Base-by-base conservation (phyloP, 2,113 vertebrate species). In the Actinemys pallida region DNA sequence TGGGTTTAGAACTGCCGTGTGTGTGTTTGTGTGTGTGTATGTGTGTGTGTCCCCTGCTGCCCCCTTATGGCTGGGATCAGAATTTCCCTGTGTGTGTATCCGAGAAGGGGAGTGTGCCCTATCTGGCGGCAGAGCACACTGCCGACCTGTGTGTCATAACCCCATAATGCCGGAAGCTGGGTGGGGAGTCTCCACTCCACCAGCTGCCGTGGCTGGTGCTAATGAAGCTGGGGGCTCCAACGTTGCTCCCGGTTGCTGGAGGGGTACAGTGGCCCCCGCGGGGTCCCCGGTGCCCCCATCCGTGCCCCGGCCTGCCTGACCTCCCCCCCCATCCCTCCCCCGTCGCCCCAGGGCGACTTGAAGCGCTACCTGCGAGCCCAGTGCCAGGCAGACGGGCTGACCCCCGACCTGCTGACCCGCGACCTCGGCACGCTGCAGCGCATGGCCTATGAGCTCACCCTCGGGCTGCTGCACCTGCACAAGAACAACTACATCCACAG, bases 401-500 rank as follows among this genome's bases (percentile, higher is more conserved):
- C 99, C 80, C 99, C 99, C 5, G 99, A 99, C 94, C 98, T 99
- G 59, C 98, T 99, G 29, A 99, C 98, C 29, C 97, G 99, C 59
- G 99, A 99, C 90, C 98, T 99, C 53, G 93, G 99, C 95, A 99
- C 99, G 5, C 98, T 99, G 84, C 99, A 99, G 97, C 98, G 99
- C 90, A 99, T 99, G 99, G 99, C 99, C 54, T 99, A 98, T 90
- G 99, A 99, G 98, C 99, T 99, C 94, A 98, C 99, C 2, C 99
- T 99, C 0, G 99, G 99, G n/a, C 98, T 99, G 86, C 98, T 99
- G 17, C 99, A 99, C 87, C 98, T 99, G 75, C 99, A 99, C 87
- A 98, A 99, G 79, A 99, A 99, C 98, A 99, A 99, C 96, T 99
- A 99, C 93, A 99, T 99, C 96, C 99, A 99, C 98, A 99, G 99